Conservation (phyloP, 2,888 invertebrate species). For the Agrochola circellaris region DNA sequence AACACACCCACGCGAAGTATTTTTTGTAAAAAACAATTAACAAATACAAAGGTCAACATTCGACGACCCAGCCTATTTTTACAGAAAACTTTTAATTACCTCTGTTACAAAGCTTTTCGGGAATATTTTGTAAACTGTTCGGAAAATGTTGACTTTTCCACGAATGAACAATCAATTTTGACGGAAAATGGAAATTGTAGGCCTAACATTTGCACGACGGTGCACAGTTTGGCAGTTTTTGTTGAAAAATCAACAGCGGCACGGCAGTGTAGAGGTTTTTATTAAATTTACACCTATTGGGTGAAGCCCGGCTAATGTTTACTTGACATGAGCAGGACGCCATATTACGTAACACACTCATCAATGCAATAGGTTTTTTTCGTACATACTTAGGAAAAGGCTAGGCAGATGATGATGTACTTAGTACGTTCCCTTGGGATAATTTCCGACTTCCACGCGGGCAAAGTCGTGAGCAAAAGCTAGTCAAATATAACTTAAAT, state of each 20-base stretch:
- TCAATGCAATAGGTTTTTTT: neutral
- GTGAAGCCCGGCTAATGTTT: neutral
- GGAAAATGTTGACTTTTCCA: neutral
- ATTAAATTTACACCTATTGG: neutral
- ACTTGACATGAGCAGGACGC: neutral
- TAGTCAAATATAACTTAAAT: no score
- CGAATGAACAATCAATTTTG: conserved; percentile 14
- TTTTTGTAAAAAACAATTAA: no score
- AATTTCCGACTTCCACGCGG: no score
- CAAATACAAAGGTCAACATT: neutral
- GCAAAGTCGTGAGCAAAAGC: no score
- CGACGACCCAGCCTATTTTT: neutral
- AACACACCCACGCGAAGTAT: no score
- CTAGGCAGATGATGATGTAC: no score
- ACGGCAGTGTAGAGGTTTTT: conserved; percentile 10
- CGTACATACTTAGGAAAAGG: no score
- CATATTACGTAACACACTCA: neutral
- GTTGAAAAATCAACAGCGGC: conserved; percentile 26
- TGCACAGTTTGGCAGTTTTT: conserved; percentile 3
- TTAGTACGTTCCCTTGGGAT: no score
- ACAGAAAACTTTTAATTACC: neutral
- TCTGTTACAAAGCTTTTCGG: conserved; percentile 1
- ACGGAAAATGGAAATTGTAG: neutral
- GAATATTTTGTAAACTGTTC: neutral
- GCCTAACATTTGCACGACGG: conserved; percentile 25